A percentile compares a stretch with the other conserved stretches of the same genome.
Evolutionary conservation across 2,888 invertebrate species (phyloP).

Genomic region (Dorcus parallelipipedus): DNA sequence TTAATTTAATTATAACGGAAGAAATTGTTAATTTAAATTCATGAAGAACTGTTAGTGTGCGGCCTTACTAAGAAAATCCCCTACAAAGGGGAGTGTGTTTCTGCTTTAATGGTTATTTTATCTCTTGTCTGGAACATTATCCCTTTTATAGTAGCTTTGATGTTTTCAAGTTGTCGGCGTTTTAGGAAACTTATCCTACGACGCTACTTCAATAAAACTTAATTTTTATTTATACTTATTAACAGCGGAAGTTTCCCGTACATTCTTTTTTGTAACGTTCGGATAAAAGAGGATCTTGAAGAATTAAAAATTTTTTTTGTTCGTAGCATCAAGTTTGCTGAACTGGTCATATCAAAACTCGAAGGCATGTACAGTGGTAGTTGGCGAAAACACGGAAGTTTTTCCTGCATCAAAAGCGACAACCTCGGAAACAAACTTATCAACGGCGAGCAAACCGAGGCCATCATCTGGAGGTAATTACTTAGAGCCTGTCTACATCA

Average conservation of each 20-base stretch:
- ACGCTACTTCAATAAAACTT: background rate
- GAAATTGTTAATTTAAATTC: background rate
- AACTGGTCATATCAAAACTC: constrained; percentile 83
- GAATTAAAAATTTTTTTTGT: background rate
- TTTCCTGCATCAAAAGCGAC: constrained; percentile 68
- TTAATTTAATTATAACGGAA: too few relatives aligned
- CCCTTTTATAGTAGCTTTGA: constrained; percentile 6
- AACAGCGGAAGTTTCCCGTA: background rate
- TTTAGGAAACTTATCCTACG: background rate
- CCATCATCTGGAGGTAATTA: constrained; percentile 57
- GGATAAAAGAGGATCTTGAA: too few relatives aligned
- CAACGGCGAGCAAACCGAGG: constrained; percentile 64
- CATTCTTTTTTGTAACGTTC: background rate
- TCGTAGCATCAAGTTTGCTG: constrained; percentile 74
- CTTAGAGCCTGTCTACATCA: constrained; percentile 51
- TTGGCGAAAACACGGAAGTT: constrained; percentile 72
- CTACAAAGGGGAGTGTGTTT: constrained; percentile 13
- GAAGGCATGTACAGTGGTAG: constrained; percentile 79
- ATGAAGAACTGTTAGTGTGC: background rate
- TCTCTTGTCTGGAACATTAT: constrained; percentile 14
- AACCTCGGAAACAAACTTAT: constrained; percentile 68
- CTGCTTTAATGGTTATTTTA: constrained; percentile 13
- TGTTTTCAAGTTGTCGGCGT: background rate
- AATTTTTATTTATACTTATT: background rate
- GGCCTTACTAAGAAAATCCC: background rate